Base-by-base conservation (phyloP, 2,888 invertebrate species). In the Drosophila rellima region DNA sequence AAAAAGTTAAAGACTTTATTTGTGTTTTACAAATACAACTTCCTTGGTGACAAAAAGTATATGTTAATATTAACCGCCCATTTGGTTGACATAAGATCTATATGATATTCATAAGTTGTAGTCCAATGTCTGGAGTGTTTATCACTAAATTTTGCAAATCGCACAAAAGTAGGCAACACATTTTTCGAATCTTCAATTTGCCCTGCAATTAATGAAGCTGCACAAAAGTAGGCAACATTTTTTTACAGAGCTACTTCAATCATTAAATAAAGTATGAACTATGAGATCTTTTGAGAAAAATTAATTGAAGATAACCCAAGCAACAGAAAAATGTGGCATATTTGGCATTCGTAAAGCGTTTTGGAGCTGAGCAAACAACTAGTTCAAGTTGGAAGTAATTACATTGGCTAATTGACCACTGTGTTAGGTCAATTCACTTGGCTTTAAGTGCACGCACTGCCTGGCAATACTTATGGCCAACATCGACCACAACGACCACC, bases 161-260 rank as follows among this genome's bases (percentile, higher is more conserved):
- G 45, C 69, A 13, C 7, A 52, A 47, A 62, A 70, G 56, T 55
- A 70, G 44, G 60, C 62, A 70, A 31, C 29, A 26, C 11, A 37
- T 31, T 47, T 56, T 26, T 4, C 1, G 11, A 4, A 4, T n/a
- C 6, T 8, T 20, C 23, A 44, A 20, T 7, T 8, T n/a, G 18
- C 18, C n/a, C 31, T 1, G 33, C 11, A 45, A 31, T 45, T 45
- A 35, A 17, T 5, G 20, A 15, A 56, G 8, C 37, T 0, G 57
- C 29, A 13, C 18, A 59, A 59, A 48, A 59, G 57, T 39, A 39
- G 17, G 48, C 48, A 18, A 47, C 26, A 17, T 0, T 35, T 56
- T 35, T 26, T 2, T 5, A 8, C 2, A n/a, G n/a, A n/a, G n/a
- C n/a, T n/a, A n/a, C n/a, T 33, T 33, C 13, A 13, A 4, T 3